Evolutionary conservation across 2,888 invertebrate genomes (phyloP).

Genomic region (Pterostichus niger): DNA sequence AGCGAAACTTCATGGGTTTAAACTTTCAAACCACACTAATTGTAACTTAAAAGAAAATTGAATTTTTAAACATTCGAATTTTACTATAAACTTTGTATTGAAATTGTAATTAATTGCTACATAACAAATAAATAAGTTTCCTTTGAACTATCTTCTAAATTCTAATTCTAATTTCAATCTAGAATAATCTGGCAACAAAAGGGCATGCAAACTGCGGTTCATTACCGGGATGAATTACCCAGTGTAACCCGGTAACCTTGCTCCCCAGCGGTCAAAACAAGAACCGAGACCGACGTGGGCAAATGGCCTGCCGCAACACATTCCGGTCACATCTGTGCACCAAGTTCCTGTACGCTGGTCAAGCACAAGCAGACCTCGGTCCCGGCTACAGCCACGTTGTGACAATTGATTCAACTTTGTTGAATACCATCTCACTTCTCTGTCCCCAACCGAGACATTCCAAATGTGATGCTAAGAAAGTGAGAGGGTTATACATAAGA

Average conservation of each 20-base stretch:
- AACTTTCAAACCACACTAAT: too few species aligned
- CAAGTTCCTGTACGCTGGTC: conserved; percentile 9
- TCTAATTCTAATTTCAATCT: too few species aligned
- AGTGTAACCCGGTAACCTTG: conserved; percentile 22
- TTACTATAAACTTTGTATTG: too few species aligned
- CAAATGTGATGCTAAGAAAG: neutral
- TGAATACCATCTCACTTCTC: conserved; percentile 3
- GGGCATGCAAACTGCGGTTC: conserved; percentile 2
- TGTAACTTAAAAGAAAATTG: too few species aligned
- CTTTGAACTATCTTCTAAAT: too few species aligned
- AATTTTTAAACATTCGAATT: too few species aligned
- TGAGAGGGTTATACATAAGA: too few species aligned
- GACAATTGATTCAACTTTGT: neutral
- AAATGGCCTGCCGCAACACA: conserved; percentile 41
- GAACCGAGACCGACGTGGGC: conserved; percentile 1
- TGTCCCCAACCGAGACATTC: neutral
- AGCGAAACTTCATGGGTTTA: too few species aligned
- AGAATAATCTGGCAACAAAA: neutral
- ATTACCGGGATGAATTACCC: conserved; percentile 42
- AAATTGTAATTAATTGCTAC: too few species aligned
- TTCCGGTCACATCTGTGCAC: conserved; percentile 39
- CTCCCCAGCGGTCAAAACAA: conserved; percentile 2
- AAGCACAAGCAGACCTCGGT: conserved; percentile 13
- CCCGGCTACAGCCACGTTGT: neutral
- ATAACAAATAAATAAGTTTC: too few species aligned